phyloP scores from a whole-genome alignment of 2,797 vertebrate species.

The Heteromormyrus szaboi region DNA sequence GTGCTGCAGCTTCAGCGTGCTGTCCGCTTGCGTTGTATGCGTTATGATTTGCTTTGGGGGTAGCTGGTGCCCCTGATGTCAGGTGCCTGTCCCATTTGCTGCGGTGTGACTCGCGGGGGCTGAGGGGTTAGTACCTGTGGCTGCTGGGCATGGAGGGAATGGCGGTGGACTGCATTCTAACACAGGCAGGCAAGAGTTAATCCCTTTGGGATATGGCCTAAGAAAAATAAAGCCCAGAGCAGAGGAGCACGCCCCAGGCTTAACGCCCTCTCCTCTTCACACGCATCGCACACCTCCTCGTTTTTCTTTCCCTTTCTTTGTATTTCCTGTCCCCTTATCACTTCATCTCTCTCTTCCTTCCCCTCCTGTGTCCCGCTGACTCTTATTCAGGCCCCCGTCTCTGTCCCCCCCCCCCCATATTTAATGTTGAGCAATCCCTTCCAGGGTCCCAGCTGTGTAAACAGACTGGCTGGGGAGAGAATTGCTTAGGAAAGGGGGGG shows the following conservation, averaged over 20 bases:
- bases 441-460: conserved; percentile 68
- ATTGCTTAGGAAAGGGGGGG: conserved; percentile 42
- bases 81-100: not conserved
- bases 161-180: not conserved
- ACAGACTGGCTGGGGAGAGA: conserved; percentile 53
- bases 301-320: conserved; percentile 25
- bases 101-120: not conserved
- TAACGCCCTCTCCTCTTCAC: conserved; percentile 34
- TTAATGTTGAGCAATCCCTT: conserved; percentile 71
- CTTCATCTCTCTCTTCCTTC: conserved; percentile 13
- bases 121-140: not conserved
- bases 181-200: conserved; percentile 26
- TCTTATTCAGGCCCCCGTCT: not conserved
- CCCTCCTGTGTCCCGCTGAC: not conserved
- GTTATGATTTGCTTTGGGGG: not conserved
- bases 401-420: conserved; percentile 52
- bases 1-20: not conserved
- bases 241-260: conserved; percentile 46
- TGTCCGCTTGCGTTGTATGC: not conserved
- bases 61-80: not conserved
- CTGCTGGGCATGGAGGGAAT: not conserved
- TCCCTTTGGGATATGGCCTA: conserved; percentile 35
- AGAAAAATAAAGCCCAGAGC: conserved; percentile 51
- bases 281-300: conserved; percentile 28
- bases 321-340: conserved; percentile 13